Base-by-base conservation (phyloP, 2,888 invertebrate species). In the Pterostichus madidus region DNA sequence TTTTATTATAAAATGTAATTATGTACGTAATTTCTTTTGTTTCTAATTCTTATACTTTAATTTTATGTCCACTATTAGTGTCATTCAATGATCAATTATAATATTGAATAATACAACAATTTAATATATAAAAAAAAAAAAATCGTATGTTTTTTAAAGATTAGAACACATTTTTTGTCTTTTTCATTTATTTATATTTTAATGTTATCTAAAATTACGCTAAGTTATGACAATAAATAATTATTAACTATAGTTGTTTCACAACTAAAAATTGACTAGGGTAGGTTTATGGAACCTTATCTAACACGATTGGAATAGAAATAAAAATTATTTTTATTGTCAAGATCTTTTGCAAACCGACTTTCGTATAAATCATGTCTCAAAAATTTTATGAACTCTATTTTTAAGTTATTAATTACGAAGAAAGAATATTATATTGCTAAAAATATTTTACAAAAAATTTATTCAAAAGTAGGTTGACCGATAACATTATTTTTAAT, bases 201-300 rank as follows among this genome's bases (percentile, higher is more conserved):
- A 64, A 11, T 24, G 24, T 35, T 64, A 71, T 46, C 11, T 71
- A 71, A 71, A 71, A 64, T 24, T 71, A 71, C 17, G 68, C 68
- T 71, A 71, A 71, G 17, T 17, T 71, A 71, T 17, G 44, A 71
- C 68, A 71, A 71, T 71, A 71, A 71, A 71, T 71, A 71, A 71
- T 44, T 64, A 64, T 64, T 64, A 64, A 35, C 64, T 64, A 64
- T 32, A 64, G n/a, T 61, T 39, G 39, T 24, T 15, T 71, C 44
- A 71, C 44, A 71, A 71, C 68, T 71, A 71, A 71, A 31, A 64
- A 44, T 71, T 71, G 68, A 71, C 68, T 71, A 71, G 68, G 64
- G 44, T 39, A 44, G 68, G 64, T 64, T 64, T 59, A 31, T 13
- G 31, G n/a, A 64, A 64, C 35, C 64, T 64, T n/a, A 64, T 35